Conservation (phyloP, 2,797 vertebrate species). For the Mastacembelus armatus region DNA sequence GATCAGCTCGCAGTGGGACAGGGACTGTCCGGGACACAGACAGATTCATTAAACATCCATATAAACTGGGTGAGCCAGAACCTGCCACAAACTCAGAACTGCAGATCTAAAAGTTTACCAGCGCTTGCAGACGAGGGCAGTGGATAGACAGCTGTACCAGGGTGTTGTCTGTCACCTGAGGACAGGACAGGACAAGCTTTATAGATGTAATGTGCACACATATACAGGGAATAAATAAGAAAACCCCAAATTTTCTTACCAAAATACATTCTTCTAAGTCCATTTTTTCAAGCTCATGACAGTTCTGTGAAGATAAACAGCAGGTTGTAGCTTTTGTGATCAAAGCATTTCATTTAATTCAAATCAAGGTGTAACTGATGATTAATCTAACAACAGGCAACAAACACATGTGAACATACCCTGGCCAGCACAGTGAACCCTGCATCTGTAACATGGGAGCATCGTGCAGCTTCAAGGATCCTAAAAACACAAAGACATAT, state of each 20-base stretch:
- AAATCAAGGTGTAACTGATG: background rate
- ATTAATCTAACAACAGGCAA: too few species aligned
- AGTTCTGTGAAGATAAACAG: constrained; percentile 83
- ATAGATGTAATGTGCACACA: constrained; percentile 40
- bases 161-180: constrained; percentile 92
- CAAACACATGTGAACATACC: constrained; percentile 76
- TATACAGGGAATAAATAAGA: constrained; percentile 8
- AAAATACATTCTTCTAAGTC: constrained; percentile 95
- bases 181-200: constrained; percentile 44
- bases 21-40: constrained; percentile 79
- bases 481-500: constrained; percentile 73
- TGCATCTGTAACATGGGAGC: constrained; percentile 92
- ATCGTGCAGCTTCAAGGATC: constrained; percentile 93
- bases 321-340: background rate
- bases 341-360: background rate
- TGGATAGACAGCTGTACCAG: constrained; percentile 93
- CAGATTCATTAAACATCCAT: background rate
- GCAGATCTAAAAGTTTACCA: constrained; percentile 82
- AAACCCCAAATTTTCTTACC: constrained; percentile 82
- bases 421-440: constrained; percentile 92
- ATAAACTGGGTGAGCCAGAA: constrained; percentile 7
- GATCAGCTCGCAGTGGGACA: constrained; percentile 94
- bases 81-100: constrained; percentile 30
- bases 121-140: constrained; percentile 90
- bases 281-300: constrained; percentile 96